Base-by-base conservation (phyloP, 2,888 invertebrate genomes). In the Aphidoletes aphidimyza region DNA sequence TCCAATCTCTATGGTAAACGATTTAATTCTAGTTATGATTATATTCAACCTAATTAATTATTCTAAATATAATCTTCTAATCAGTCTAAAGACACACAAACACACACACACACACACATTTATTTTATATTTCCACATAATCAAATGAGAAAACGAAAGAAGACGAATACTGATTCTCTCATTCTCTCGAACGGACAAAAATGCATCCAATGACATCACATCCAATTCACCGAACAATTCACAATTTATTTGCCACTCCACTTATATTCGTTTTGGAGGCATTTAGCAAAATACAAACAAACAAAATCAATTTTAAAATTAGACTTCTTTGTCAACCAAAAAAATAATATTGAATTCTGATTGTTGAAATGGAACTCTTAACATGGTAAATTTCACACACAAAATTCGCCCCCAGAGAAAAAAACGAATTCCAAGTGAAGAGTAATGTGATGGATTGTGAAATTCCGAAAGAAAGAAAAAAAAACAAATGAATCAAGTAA, bases 81-180 rank as follows among this genome's bases (percentile, higher is more conserved):
- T 30, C 69, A 69, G 69, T 69, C 54, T 3, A 54, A 17, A 54
- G 26, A 26, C 8, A 54, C n/a, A n/a, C n/a, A n/a, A n/a, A n/a
- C n/a, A n/a, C n/a, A n/a, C n/a, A n/a, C n/a, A n/a, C n/a, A n/a
- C n/a, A n/a, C n/a, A n/a, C 54, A 54, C 2, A 6, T 22, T 69
- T 69, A 69, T 69, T 69, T 69, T 69, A 30, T 69, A 69, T 69
- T 69, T 69, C 69, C 69, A 69, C 34, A 69, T 69, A 69, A 69
- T 69, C 34, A 69, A 69, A 14, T 5, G 22, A 22, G 22, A 47
- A 3, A 47, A 11, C 6, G 19, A 47, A 9, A 47, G n/a, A 47
- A 3, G 19, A 47, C 47, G 19, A 47, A 47, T 17, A 54, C 22
- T 2, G 22, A 69, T 30, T 69, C 30, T 30, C 30, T 30, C n/a